phyloP scores from a whole-genome alignment of 2,888 invertebrate species.

The Eutolmus rufibarbis region DNA sequence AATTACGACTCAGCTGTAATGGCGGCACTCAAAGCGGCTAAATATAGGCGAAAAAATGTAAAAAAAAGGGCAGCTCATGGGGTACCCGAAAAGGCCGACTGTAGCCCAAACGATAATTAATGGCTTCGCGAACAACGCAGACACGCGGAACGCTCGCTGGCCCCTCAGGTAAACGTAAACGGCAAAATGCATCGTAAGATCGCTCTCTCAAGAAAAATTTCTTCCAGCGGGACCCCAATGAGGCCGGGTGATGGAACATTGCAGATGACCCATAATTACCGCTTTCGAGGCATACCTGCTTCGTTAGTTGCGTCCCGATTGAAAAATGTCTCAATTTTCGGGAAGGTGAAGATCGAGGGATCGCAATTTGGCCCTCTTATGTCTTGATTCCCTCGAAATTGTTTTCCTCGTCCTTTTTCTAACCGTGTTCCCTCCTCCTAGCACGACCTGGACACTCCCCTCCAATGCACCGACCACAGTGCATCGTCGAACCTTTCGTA shows the following conservation, averaged over 20 bases:
- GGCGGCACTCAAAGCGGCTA: slow-evolving; percentile 13
- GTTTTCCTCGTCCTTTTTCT: slow-evolving; percentile 21
- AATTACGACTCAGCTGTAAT: slow-evolving; percentile 36
- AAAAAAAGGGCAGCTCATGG: not conserved
- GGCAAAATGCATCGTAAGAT: not conserved
- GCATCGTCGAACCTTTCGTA: not conserved
- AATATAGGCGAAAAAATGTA: not conserved
- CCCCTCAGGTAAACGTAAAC: not conserved
- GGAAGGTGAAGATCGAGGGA: not conserved
- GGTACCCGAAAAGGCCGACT: not conserved
- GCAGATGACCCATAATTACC: slow-evolving; percentile 44
- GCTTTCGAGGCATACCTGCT: slow-evolving; percentile 37
- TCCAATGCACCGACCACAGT: not conserved
- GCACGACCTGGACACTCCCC: not conserved
- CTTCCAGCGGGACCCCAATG: not conserved
- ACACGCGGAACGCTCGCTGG: slow-evolving; percentile 21
- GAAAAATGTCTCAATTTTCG: slow-evolving; percentile 47
- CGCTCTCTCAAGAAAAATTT: not conserved
- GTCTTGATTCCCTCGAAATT: slow-evolving; percentile 16
- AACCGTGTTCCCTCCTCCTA: not conserved
- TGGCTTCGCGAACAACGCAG: slow-evolving; percentile 38
- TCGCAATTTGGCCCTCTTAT: slow-evolving; percentile 10
- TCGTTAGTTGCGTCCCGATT: slow-evolving; percentile 41
- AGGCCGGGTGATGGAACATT: slow-evolving; percentile 1
- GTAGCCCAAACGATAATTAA: slow-evolving; percentile 27